Evolutionary conservation across 2,113 vertebrate genomes (phyloP), one percentile per base, ranked within the genome.

Genomic region (Terrapene triunguis): DNA sequence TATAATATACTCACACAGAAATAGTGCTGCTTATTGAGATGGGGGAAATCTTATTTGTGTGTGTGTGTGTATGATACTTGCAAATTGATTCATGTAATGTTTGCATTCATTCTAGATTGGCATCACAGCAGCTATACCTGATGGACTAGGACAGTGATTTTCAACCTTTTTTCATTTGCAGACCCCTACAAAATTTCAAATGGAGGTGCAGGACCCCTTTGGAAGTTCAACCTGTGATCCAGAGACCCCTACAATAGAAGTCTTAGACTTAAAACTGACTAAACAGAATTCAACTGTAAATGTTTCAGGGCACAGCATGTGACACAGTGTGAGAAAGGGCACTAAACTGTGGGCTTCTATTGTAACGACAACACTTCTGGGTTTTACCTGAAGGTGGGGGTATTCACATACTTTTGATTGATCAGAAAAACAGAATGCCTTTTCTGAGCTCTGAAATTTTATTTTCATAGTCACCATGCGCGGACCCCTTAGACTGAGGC

Each of bases 1-100:
- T 95, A 94, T 96, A 69, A 92, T 72, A 48, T 90, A 89, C 93
- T 90, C 55, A 48, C 1, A 55, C 69, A 32, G 90, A 95, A 92
- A 89, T 90, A 96, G 94, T 86, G 76, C 1, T 14, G 27, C 27
- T 91, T 76, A 88, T 86, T 69, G 7, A 1, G 16, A n/a, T 69
- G 17, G 62, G 59, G 35, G 35, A 69, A 69, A 69, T 69, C 8
- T 21, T n/a, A 8, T 35, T 8, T 65, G 54, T 53, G 53, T 54
- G 53, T 53, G 51, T 55, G 53, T 22, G 54, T n/a, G 32, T 19
- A 8, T 9, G 62, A 69, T 35, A n/a, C 35, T 69, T 69, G 62
- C 62, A 69, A 10, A 17, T n/a, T 69, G 32, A 69, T 69, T 16
- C 6, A n/a, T 69, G 17, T 69, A 69, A 69, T 69, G 7, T 69